These are phyloP conservation scores for Ochlodes sylvanus DNA, from an alignment of 2,888 invertebrate genomes.

Conservation along the genomic window DNA sequence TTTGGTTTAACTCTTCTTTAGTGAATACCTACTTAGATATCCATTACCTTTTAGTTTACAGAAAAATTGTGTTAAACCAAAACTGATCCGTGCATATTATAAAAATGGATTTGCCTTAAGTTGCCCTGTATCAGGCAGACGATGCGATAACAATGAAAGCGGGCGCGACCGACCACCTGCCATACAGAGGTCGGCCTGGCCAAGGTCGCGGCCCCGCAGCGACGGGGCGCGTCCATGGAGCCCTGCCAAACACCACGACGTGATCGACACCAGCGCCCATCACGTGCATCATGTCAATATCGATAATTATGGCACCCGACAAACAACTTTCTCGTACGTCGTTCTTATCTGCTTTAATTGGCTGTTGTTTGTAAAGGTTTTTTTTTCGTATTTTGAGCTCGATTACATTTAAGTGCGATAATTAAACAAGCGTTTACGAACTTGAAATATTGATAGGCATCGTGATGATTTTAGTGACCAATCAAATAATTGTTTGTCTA, in stretches of 20 bases:
- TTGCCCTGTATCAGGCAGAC: neutral
- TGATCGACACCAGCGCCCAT: neutral
- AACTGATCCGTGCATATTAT: too few species aligned
- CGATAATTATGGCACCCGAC: neutral
- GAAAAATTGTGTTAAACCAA: too few species aligned
- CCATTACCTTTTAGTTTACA: too few species aligned
- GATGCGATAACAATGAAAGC: neutral
- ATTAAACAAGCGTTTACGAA: too few species aligned
- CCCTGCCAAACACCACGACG: slow-evolving; percentile 5
- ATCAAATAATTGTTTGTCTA: too few species aligned
- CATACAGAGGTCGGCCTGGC: too few species aligned
- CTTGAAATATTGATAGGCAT: too few species aligned
- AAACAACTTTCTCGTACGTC: neutral
- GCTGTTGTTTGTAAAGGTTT: neutral
- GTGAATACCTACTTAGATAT: too few species aligned
- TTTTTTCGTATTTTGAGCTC: too few species aligned
- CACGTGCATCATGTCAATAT: neutral
- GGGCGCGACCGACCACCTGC: neutral
- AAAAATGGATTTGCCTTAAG: neutral
- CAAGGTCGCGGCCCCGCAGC: neutral
- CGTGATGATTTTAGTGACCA: neutral
- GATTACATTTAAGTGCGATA: too few species aligned
- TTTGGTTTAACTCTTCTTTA: too few species aligned
- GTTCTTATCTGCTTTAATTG: neutral
- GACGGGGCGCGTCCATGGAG: neutral